Evolutionary conservation across 1,140 invertebrate species (phyloP).

Genomic region (Leucophenga varia): DNA sequence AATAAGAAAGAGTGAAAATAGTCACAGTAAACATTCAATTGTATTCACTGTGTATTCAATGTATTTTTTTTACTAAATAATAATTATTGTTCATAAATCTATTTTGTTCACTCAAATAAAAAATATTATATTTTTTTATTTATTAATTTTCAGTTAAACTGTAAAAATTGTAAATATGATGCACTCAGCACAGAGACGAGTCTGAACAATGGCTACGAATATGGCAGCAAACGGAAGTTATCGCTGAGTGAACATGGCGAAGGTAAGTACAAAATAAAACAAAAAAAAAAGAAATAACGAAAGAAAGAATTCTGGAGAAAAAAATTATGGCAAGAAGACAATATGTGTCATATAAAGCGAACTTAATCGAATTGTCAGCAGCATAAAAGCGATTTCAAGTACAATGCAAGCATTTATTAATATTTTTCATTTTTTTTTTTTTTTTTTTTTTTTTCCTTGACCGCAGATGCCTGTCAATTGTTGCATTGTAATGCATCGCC

Average conservation of each 20-base stretch:
- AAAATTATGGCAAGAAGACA: no score
- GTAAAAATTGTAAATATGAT: slow-evolving; percentile 51
- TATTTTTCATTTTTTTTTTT: slow-evolving; percentile 18
- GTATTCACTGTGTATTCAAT: no score
- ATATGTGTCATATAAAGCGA: slow-evolving; percentile 9
- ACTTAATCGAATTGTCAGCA: slow-evolving; percentile 34
- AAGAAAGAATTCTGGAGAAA: no score
- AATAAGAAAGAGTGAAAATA: no score
- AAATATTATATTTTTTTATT: background rate
- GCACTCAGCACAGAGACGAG: slow-evolving; percentile 39
- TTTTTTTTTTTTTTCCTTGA: slow-evolving; percentile 18
- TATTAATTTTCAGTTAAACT: slow-evolving; percentile 24
- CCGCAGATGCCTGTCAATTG: slow-evolving; percentile 51
- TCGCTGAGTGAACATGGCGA: slow-evolving; percentile 30
- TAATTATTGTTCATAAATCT: background rate
- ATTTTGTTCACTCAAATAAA: background rate
- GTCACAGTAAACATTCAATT: no score
- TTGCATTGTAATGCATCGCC: slow-evolving; percentile 33
- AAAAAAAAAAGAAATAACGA: background rate
- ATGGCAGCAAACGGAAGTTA: slow-evolving; percentile 29
- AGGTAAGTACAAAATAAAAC: slow-evolving; percentile 25
- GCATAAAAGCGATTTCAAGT: no score
- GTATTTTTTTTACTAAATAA: background rate
- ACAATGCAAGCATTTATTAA: slow-evolving; percentile 39
- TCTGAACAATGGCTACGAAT: slow-evolving; percentile 41